Conservation (phyloP, 1,140 invertebrate species). For the Cryptotermes secundus region DNA sequence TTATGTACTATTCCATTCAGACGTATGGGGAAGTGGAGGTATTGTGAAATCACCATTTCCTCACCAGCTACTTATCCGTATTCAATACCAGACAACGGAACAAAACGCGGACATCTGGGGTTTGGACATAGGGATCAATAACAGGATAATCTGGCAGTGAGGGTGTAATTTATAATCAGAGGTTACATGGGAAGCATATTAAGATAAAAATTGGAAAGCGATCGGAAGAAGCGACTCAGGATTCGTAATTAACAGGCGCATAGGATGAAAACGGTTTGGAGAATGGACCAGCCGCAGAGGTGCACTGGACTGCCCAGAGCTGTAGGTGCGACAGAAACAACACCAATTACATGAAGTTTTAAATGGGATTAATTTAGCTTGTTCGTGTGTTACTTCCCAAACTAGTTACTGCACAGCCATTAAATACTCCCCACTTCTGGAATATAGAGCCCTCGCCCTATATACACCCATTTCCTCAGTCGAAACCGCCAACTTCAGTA, state of each 20-base stretch:
- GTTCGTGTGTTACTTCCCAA: neutral
- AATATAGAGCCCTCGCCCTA: neutral
- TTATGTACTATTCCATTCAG: no score
- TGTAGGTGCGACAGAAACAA: neutral
- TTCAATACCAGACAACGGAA: neutral
- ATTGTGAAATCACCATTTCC: neutral
- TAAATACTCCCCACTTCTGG: neutral
- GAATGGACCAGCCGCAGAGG: neutral
- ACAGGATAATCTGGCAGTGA: neutral
- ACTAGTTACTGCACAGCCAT: neutral
- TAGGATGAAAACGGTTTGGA: neutral
- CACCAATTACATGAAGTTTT: neutral
- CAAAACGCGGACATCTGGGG: no score
- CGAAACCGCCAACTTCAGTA: neutral
- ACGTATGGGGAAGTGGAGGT: no score
- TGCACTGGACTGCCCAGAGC: neutral
- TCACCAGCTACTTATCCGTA: neutral
- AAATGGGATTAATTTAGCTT: conserved; percentile 18
- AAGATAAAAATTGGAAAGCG: neutral
- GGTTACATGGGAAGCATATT: neutral
- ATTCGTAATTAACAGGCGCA: neutral
- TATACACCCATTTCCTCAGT: neutral
- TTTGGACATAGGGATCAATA: neutral
- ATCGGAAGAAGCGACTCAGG: neutral
- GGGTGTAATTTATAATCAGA: neutral